Conservation (phyloP, 2,113 vertebrate species). For the Carassius gibelio region DNA sequence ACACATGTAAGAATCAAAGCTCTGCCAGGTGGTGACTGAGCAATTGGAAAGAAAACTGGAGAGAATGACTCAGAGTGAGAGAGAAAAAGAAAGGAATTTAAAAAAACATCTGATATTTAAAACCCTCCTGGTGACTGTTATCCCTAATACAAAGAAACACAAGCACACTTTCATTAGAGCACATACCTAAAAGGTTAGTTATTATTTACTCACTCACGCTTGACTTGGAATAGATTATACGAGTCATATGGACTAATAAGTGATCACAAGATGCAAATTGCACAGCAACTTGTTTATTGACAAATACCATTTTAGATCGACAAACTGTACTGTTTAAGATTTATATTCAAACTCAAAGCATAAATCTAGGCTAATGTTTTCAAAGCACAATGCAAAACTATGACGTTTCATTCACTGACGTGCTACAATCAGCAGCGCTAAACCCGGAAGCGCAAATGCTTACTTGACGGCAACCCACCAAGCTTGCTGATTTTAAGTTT, state of each 20-base stretch:
- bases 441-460: no score
- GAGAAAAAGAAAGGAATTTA: slow-evolving; percentile 30
- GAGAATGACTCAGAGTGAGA: slow-evolving; percentile 47
- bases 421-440: no score
- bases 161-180: background rate
- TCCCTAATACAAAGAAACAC: background rate
- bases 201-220: background rate
- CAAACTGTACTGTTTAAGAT: no score
- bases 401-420: no score
- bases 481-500: no score
- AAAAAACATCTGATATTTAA: slow-evolving; percentile 6
- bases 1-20: slow-evolving; percentile 10
- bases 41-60: background rate
- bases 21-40: slow-evolving; percentile 23
- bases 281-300: background rate
- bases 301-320: no score
- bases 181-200: background rate
- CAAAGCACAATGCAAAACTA: no score
- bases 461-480: no score
- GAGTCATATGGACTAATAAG: background rate
- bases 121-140: background rate
- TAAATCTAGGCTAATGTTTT: no score
- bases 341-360: no score
- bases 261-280: background rate
- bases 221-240: background rate